Evolutionary conservation across 2,797 vertebrate genomes (phyloP).

Genomic region (Clamator glandarius): DNA sequence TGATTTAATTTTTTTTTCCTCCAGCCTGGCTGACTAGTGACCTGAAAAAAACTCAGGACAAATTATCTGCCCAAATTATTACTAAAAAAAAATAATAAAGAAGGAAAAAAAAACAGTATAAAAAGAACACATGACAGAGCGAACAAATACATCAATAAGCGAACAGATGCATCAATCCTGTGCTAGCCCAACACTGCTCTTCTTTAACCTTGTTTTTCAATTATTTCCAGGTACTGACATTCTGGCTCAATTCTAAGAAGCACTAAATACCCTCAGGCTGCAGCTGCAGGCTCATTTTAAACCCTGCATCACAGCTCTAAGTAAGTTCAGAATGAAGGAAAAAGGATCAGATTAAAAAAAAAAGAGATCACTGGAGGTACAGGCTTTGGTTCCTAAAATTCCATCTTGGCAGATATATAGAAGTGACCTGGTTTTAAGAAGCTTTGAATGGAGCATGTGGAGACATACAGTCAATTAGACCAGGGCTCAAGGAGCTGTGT

Average conservation of each 20-base stretch:
- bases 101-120: not conserved
- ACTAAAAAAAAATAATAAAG: not conserved
- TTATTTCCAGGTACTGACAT: not conserved
- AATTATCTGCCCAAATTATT: not conserved
- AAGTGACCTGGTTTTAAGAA: not conserved
- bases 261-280: not conserved
- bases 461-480: not conserved
- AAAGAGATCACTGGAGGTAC: not conserved
- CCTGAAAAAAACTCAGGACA: not conserved
- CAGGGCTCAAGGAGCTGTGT: not conserved
- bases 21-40: not conserved
- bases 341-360: not conserved
- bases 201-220: not conserved
- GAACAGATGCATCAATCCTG: not conserved
- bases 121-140: not conserved
- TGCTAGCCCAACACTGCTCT: not conserved
- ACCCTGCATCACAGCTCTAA: not conserved
- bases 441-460: not conserved
- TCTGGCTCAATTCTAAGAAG: not conserved
- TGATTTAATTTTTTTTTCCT: not conserved
- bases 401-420: not conserved
- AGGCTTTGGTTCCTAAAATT: not conserved
- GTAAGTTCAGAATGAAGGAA: not conserved
- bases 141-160: not conserved
- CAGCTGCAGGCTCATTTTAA: not conserved